Evolutionary conservation across 2,797 vertebrate genomes (phyloP).

Genomic region (Danio choprae): DNA sequence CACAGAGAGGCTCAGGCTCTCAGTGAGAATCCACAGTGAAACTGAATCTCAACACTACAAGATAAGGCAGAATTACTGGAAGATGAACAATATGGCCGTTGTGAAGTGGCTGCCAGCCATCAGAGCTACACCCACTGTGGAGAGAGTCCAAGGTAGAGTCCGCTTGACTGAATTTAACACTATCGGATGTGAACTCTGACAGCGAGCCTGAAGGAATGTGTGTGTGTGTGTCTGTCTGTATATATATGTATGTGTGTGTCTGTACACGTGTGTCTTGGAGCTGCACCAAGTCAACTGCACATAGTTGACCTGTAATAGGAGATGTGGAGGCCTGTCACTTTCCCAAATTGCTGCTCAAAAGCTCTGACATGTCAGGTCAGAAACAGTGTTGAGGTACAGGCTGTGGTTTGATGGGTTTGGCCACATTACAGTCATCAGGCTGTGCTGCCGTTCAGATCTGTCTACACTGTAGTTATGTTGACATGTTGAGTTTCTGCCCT

Average conservation of each 20-base stretch:
- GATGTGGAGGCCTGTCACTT: conserved; percentile 49
- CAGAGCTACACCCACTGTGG: conserved; percentile 42
- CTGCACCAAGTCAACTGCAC: conserved; percentile 46
- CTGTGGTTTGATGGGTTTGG: conserved; percentile 49
- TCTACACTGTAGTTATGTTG: conserved; percentile 27
- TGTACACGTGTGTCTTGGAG: conserved; percentile 26
- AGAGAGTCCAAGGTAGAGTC: conserved; percentile 46
- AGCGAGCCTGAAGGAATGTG: conserved; percentile 38
- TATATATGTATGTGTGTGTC: conserved; percentile 5
- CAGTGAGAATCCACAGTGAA: conserved; percentile 80
- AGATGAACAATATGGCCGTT: conserved; percentile 86
- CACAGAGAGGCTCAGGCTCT: conserved; percentile 61
- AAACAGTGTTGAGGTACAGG: conserved; percentile 50
- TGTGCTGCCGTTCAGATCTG: conserved; percentile 4
- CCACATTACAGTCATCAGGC: conserved; percentile 38
- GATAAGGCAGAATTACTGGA: conserved; percentile 86
- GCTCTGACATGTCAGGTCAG: conserved; percentile 46
- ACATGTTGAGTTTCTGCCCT: conserved; percentile 7
- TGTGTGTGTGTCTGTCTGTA: conserved; percentile 1
- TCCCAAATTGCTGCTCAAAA: conserved; percentile 49
- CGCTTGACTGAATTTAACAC: conserved; percentile 41
- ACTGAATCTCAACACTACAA: conserved; percentile 86
- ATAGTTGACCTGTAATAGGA: conserved; percentile 52
- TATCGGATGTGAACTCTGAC: conserved; percentile 51
- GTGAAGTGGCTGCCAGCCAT: conserved; percentile 68